These are phyloP conservation scores for Lepus europaeus DNA, from an alignment of 2,113 vertebrate species.

Conservation along the genomic window DNA sequence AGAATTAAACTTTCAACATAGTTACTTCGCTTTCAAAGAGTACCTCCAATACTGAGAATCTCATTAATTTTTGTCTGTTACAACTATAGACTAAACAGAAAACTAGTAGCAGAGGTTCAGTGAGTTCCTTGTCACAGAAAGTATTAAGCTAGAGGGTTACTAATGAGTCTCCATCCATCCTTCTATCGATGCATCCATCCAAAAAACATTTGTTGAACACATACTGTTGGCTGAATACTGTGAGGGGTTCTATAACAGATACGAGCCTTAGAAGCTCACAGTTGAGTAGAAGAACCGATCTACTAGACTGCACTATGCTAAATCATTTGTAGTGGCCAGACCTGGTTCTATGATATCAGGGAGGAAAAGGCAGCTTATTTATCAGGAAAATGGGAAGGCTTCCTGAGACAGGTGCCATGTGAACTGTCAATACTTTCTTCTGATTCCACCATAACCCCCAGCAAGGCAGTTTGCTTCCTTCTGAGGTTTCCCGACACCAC, in stretches of 20 bases:
- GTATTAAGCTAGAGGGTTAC: constrained; percentile 16
- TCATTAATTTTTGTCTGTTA: constrained; percentile 36
- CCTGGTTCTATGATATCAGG: background rate
- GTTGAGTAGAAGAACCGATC: background rate
- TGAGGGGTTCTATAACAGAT: constrained; percentile 7
- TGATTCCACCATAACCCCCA: background rate
- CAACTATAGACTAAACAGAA: background rate
- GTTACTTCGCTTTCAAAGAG: background rate
- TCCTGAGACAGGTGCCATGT: background rate
- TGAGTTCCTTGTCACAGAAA: background rate
- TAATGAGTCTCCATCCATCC: background rate
- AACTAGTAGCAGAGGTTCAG: background rate
- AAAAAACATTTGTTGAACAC: background rate
- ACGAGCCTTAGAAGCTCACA: background rate
- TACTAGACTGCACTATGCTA: background rate
- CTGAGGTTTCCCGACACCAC: background rate
- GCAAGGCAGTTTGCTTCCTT: background rate
- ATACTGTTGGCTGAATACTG: background rate
- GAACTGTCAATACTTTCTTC: background rate
- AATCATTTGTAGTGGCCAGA: background rate
- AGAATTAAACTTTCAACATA: background rate
- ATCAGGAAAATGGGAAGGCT: background rate
- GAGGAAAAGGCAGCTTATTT: background rate
- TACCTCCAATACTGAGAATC: background rate
- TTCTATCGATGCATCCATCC: too few relatives aligned